Evolutionary conservation across 2,888 invertebrate genomes (phyloP).

Genomic region (Timema podura): DNA sequence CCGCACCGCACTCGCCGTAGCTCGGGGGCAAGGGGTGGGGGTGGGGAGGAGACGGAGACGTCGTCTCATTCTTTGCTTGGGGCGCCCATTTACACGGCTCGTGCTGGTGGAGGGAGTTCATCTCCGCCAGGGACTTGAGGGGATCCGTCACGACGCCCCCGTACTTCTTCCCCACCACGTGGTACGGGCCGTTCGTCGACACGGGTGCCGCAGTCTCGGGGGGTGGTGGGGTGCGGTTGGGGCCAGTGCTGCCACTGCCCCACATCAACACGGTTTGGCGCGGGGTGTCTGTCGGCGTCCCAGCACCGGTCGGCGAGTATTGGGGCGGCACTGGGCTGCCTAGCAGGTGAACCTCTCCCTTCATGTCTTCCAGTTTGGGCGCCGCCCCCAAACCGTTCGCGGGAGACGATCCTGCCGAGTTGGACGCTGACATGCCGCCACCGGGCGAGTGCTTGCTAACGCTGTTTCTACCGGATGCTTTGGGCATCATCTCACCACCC

Average conservation of each 20-base stretch:
- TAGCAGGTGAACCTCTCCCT: constrained; percentile 46
- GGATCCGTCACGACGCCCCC: constrained; percentile 40
- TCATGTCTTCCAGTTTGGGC: constrained; percentile 59
- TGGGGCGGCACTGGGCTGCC: constrained; percentile 33
- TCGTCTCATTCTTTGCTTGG: constrained; percentile 16
- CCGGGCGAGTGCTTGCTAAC: constrained; percentile 41
- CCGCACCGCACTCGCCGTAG: constrained; percentile 41
- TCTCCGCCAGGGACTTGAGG: constrained; percentile 49
- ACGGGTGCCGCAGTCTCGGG: constrained; percentile 29
- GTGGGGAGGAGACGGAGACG: constrained; percentile 22
- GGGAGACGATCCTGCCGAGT: constrained; percentile 60
- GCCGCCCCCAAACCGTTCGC: constrained; percentile 51
- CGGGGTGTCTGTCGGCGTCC: constrained; percentile 54
- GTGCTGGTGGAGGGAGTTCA: constrained; percentile 46
- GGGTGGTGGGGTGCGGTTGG: constrained; percentile 30
- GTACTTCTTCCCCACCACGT: constrained; percentile 25
- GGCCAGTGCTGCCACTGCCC: constrained; percentile 52
- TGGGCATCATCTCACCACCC: constrained; percentile 19
- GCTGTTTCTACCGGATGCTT: constrained; percentile 14
- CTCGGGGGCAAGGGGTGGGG: constrained; percentile 27
- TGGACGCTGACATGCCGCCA: constrained; percentile 51
- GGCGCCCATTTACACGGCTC: constrained; percentile 42
- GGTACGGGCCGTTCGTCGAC: constrained; percentile 30
- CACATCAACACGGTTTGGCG: constrained; percentile 93
- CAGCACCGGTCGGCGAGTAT: constrained; percentile 32